Conservation (phyloP, 1,140 invertebrate genomes). For the Meloidogyne chitwoodi region DNA sequence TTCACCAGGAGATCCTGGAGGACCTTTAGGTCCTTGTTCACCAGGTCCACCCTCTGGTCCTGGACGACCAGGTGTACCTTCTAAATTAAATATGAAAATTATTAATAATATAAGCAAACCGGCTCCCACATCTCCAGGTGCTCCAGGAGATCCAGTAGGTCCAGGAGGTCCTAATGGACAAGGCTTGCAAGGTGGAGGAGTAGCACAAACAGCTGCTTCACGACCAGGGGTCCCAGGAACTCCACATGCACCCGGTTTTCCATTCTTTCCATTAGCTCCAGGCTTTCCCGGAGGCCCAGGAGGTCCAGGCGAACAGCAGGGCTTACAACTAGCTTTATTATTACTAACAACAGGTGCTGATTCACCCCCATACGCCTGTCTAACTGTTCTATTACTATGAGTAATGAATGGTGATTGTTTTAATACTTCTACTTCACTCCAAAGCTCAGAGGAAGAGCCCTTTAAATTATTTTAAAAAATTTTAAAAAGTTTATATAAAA, state of each 20-base stretch:
- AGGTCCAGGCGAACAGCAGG: slow-evolving; percentile 9
- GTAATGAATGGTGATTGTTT: slow-evolving; percentile 7
- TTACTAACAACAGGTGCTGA: neutral
- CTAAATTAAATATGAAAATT: slow-evolving; percentile 5
- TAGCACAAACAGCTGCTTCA: slow-evolving; percentile 23
- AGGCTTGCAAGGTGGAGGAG: slow-evolving; percentile 35
- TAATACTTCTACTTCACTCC: slow-evolving; percentile 15
- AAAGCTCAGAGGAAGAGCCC: slow-evolving; percentile 17
- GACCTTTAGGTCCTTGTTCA: slow-evolving; percentile 31
- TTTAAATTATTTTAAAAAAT: neutral
- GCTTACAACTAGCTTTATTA: slow-evolving; percentile 4
- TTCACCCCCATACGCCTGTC: slow-evolving; percentile 14
- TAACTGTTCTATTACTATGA: slow-evolving; percentile 7
- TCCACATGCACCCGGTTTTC: slow-evolving; percentile 26
- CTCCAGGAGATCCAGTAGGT: slow-evolving; percentile 15
- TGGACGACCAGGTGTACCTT: slow-evolving; percentile 24
- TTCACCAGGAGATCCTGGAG: slow-evolving; percentile 13
- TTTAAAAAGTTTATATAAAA: neutral
- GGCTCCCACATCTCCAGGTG: slow-evolving; percentile 31
- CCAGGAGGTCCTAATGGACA: slow-evolving; percentile 33
- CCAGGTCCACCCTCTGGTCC: slow-evolving; percentile 28
- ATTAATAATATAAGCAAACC: neutral
- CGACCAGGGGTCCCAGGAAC: slow-evolving; percentile 26
- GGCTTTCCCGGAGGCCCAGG: slow-evolving; percentile 11
- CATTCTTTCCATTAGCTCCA: slow-evolving; percentile 5